A percentile compares a stretch with the other conserved stretches of the same genome.
These are phyloP conservation scores for Crepidodera aurea DNA, from an alignment of 2,888 invertebrate genomes.

Conservation along the genomic window DNA sequence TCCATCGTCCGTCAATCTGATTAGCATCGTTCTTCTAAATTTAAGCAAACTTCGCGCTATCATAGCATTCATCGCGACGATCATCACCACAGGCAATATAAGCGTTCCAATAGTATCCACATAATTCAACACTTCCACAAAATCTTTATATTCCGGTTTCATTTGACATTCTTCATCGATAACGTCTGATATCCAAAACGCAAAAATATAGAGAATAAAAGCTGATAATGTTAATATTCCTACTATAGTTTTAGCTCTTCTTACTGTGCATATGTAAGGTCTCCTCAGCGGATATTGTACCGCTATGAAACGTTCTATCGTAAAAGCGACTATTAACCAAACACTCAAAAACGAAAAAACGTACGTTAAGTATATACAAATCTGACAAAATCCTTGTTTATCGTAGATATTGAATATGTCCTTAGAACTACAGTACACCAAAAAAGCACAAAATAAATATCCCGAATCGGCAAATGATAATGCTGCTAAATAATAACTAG, in stretches of 20 bases:
- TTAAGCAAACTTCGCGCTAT: constrained; percentile 65
- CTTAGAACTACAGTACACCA: constrained; percentile 65
- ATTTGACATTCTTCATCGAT: constrained; percentile 63
- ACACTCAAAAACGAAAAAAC: constrained; percentile 71
- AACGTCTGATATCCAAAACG: constrained; percentile 58
- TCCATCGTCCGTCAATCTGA: constrained; percentile 51
- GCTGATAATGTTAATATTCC: constrained; percentile 60
- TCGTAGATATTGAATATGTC: constrained; percentile 64
- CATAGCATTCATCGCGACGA: constrained; percentile 71
- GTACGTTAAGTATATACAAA: constrained; percentile 55
- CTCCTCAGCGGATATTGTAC: constrained; percentile 70
- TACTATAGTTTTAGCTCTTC: constrained; percentile 67
- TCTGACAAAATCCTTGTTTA: constrained; percentile 66
- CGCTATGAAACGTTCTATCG: constrained; percentile 74
- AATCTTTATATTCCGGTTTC: constrained; percentile 62
- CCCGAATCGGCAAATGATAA: constrained; percentile 69
- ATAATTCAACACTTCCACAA: constrained; percentile 67
- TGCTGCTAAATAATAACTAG: constrained; percentile 71
- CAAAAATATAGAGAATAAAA: constrained; percentile 38
- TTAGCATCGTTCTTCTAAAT: constrained; percentile 62
- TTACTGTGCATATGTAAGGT: constrained; percentile 69
- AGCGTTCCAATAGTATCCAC: constrained; percentile 70
- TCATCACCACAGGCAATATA: constrained; percentile 68
- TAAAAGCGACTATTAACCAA: constrained; percentile 75
- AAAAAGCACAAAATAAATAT: constrained; percentile 65